Percentiles rank a stretch among this genome's conserved stretches.
These are phyloP conservation scores for Prosopocoilus inquinatus DNA, from an alignment of 2,888 invertebrate genomes.

Conservation along the genomic window DNA sequence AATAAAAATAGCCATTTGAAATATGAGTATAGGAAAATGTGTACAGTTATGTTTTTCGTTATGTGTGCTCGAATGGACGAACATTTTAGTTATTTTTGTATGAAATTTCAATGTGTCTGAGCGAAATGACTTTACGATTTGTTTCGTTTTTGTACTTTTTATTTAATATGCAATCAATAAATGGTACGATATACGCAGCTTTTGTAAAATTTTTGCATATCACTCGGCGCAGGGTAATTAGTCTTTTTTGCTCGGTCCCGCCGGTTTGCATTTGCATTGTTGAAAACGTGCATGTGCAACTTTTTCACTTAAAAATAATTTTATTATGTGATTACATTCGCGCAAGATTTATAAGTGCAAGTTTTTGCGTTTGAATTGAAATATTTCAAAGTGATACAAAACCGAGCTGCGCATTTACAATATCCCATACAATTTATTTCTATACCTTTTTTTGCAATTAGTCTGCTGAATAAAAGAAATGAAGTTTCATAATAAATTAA, in stretches of 20 bases:
- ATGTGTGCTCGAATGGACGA: conserved; percentile 36
- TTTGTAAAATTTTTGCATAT: conserved; percentile 11
- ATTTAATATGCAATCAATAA: conserved; percentile 48
- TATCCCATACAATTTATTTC: conserved; percentile 4
- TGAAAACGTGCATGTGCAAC: background rate
- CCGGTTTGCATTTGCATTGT: background rate
- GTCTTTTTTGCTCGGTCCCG: conserved; percentile 12
- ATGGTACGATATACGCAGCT: conserved; percentile 28
- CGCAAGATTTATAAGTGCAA: conserved; percentile 18
- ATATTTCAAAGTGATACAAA: conserved; percentile 2
- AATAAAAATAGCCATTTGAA: conserved; percentile 54
- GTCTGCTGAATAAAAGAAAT: conserved; percentile 36
- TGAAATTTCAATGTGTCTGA: conserved; percentile 46
- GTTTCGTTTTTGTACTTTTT: conserved; percentile 44
- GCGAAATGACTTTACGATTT: conserved; percentile 48
- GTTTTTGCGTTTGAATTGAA: conserved; percentile 11
- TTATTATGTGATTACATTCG: conserved; percentile 15
- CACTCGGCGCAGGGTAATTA: conserved; percentile 21
- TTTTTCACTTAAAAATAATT: conserved; percentile 5
- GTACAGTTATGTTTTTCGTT: conserved; percentile 37
- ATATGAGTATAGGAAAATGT: conserved; percentile 50
- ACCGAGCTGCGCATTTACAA: conserved; percentile 8
- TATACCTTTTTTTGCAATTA: conserved; percentile 32
- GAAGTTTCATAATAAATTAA: conserved; percentile 41
- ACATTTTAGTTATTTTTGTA: conserved; percentile 41